phyloP scores from a whole-genome alignment of 2,113 vertebrate species.

The Cyrtonyx montezumae region DNA sequence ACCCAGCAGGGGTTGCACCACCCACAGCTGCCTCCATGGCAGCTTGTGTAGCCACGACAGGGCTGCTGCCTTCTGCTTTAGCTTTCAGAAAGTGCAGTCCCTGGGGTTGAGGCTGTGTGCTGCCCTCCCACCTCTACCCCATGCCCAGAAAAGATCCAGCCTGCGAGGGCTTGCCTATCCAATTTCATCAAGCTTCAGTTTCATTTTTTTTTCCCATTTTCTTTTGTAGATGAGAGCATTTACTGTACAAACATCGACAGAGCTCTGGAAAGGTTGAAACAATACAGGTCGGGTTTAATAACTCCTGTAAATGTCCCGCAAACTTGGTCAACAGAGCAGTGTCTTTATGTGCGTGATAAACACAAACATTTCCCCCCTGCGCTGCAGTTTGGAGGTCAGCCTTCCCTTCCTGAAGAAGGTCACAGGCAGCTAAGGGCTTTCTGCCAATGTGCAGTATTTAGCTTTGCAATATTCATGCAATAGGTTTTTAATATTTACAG shows the following conservation, averaged over 20 bases:
- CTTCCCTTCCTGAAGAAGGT: constrained; percentile 57
- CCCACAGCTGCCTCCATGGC: accelerated
- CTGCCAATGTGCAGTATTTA: constrained; percentile 55
- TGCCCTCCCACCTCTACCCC: background rate
- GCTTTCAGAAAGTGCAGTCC: background rate
- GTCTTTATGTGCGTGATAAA: constrained; percentile 57
- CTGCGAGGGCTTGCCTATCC: background rate
- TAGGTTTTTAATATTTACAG: constrained; percentile 68
- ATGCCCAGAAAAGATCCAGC: background rate
- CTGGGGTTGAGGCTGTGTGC: accelerated
- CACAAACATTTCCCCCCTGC: constrained; percentile 44
- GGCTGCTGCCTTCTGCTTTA: background rate
- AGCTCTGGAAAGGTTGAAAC: constrained; percentile 64
- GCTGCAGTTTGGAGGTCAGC: constrained; percentile 15
- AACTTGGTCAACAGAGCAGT: constrained; percentile 53
- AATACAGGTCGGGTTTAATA: constrained; percentile 65
- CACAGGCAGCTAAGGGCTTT: constrained; percentile 40
- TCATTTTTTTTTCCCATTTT: background rate
- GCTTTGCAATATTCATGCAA: constrained; percentile 65
- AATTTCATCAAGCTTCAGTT: background rate
- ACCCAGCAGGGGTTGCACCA: background rate
- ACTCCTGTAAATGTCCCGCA: constrained; percentile 61
- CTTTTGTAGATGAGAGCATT: constrained; percentile 16
- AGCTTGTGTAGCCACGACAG: background rate
- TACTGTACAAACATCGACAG: constrained; percentile 41